Percentiles rank a stretch among this genome's conserved stretches.
Evolutionary conservation across 2,888 invertebrate genomes (phyloP).

Genomic region (Isoperla grammatica): DNA sequence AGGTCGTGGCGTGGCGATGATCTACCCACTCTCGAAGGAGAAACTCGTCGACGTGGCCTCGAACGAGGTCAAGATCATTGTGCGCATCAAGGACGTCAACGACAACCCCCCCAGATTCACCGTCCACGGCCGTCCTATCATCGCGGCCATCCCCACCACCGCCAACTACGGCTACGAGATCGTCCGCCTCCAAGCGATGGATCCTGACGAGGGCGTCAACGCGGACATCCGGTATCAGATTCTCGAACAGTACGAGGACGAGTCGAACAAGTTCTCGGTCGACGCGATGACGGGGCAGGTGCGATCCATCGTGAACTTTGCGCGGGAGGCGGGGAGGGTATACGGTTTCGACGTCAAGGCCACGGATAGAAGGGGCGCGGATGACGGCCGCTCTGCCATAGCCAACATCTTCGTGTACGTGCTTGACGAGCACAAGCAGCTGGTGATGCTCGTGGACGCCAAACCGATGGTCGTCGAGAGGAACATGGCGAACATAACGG

Average conservation of each 20-base stretch:
- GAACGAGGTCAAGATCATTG: slow-evolving; percentile 74
- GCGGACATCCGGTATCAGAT: slow-evolving; percentile 76
- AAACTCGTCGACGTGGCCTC: slow-evolving; percentile 59
- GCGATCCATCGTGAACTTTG: slow-evolving; percentile 62
- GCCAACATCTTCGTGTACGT: slow-evolving; percentile 84
- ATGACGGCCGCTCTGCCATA: slow-evolving; percentile 76
- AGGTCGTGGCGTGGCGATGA: slow-evolving; percentile 60
- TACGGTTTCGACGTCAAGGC: slow-evolving; percentile 86
- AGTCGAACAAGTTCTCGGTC: slow-evolving; percentile 68
- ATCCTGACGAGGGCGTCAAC: slow-evolving; percentile 69
- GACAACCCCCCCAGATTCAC: slow-evolving; percentile 77
- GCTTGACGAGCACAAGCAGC: slow-evolving; percentile 71
- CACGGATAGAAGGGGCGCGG: slow-evolving; percentile 72
- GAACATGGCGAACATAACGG: slow-evolving; percentile 62
- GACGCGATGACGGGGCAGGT: slow-evolving; percentile 72
- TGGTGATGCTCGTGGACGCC: slow-evolving; percentile 70
- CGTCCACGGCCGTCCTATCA: slow-evolving; percentile 67
- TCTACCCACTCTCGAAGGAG: slow-evolving; percentile 70
- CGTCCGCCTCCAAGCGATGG: slow-evolving; percentile 62
- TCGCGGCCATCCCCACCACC: slow-evolving; percentile 75
- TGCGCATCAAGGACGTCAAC: slow-evolving; percentile 73
- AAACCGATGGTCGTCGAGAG: slow-evolving; percentile 71
- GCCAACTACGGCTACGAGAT: slow-evolving; percentile 79
- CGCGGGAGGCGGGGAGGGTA: slow-evolving; percentile 65
- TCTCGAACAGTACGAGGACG: slow-evolving; percentile 56